Conservation (phyloP, 2,888 invertebrate species). For the Cryptocephalus moraei region DNA sequence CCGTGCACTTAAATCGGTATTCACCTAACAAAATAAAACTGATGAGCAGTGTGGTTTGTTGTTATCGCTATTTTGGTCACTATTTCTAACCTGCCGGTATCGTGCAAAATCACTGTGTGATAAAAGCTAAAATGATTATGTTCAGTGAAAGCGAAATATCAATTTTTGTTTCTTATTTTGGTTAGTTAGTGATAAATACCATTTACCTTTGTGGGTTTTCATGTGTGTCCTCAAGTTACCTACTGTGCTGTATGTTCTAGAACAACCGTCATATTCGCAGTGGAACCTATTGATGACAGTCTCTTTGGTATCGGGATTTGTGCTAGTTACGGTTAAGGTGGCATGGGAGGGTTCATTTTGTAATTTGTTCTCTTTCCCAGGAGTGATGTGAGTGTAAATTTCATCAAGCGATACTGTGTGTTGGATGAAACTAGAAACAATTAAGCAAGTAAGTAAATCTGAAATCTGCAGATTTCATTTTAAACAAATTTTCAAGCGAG, state of each 20-base stretch:
- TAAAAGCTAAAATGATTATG: not conserved
- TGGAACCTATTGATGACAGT: constrained; percentile 60
- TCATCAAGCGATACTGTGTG: constrained; percentile 59
- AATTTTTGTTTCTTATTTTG: not conserved
- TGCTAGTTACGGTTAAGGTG: constrained; percentile 55
- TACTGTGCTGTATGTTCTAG: constrained; percentile 83
- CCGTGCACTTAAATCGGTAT: constrained; percentile 84
- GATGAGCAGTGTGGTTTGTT: not conserved
- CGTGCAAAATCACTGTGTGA: not conserved
- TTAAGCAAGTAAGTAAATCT: too few relatives aligned
- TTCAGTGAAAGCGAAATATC: not conserved
- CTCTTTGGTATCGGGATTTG: constrained; percentile 40
- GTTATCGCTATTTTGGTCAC: not conserved
- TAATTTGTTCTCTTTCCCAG: constrained; percentile 48
- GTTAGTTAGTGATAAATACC: not conserved
- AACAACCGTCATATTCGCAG: constrained; percentile 84
- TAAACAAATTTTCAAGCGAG: not conserved
- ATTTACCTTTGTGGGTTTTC: constrained; percentile 86
- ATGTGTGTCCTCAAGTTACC: constrained; percentile 91
- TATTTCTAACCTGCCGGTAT: not conserved
- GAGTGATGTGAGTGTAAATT: constrained; percentile 60
- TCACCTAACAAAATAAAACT: constrained; percentile 58
- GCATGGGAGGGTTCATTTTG: constrained; percentile 59
- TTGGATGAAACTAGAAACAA: constrained; percentile 53
- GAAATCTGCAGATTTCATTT: too few relatives aligned